These are phyloP conservation scores for Rallus limicola DNA, from an alignment of 2,113 vertebrate species.

Conservation along the genomic window DNA sequence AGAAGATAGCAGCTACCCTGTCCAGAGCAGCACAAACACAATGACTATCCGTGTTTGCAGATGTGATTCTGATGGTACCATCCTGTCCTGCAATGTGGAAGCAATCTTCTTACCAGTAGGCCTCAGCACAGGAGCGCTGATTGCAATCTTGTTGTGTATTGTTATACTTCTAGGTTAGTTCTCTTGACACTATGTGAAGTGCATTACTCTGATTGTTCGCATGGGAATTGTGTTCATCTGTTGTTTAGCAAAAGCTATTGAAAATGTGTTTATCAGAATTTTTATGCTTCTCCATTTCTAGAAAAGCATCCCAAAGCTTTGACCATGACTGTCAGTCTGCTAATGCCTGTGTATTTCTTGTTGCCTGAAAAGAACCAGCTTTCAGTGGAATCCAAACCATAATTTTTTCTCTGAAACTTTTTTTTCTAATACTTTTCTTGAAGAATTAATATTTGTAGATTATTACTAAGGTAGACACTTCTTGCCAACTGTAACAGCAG, in stretches of 20 bases:
- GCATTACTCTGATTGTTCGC: not conserved
- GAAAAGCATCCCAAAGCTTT: not conserved
- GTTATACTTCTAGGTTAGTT: slow-evolving; percentile 92
- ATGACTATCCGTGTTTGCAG: slow-evolving; percentile 93
- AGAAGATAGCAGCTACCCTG: slow-evolving; percentile 92
- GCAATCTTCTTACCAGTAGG: slow-evolving; percentile 96
- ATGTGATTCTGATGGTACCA: slow-evolving; percentile 88
- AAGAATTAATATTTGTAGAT: not conserved
- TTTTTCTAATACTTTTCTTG: not conserved
- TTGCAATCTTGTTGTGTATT: slow-evolving; percentile 94
- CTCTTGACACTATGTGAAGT: not conserved
- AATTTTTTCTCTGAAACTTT: not conserved
- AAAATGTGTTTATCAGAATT: not conserved
- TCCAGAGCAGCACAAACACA: slow-evolving; percentile 94
- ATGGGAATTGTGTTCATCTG: not conserved
- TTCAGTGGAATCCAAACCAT: not conserved
- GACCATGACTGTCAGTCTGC: not conserved
- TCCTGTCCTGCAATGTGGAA: slow-evolving; percentile 94
- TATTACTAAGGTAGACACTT: not conserved
- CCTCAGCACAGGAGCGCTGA: slow-evolving; percentile 93
- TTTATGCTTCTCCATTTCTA: not conserved
- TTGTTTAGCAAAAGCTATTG: not conserved
- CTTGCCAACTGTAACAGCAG: not conserved
- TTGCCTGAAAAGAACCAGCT: not conserved
- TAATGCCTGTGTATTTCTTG: not conserved